A percentile compares a stretch with the other conserved stretches of the same genome.
Evolutionary conservation across 2,888 invertebrate species (phyloP).

Genomic region (Ommatoiulus sabulosus): DNA sequence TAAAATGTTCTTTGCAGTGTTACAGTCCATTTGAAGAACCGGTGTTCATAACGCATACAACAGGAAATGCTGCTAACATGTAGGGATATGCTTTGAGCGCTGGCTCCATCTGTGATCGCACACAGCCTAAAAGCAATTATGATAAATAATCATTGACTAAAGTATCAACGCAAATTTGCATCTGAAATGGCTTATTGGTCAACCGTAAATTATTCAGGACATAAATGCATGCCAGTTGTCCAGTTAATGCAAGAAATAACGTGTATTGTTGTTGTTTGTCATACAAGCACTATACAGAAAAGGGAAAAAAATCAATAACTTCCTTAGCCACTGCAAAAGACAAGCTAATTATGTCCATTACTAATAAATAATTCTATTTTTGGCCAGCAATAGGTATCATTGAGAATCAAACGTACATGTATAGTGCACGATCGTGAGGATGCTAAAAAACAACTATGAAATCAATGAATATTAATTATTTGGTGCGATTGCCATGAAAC

Average conservation of each 20-base stretch:
- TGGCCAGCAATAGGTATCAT: too few relatives aligned
- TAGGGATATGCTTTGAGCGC: neutral
- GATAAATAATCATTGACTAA: neutral
- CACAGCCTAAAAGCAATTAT: neutral
- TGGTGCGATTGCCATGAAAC: neutral
- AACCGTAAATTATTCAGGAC: neutral
- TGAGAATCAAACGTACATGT: too few relatives aligned
- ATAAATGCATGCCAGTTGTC: neutral
- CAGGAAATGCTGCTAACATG: neutral
- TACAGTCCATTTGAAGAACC: too few relatives aligned
- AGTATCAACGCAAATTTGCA: neutral
- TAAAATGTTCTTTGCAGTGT: too few relatives aligned
- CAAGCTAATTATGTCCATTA: neutral
- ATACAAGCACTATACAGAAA: neutral
- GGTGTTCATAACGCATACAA: too few relatives aligned
- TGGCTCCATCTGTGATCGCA: neutral
- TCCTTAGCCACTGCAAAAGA: neutral
- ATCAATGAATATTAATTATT: neutral
- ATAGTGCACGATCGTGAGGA: neutral
- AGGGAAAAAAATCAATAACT: neutral
- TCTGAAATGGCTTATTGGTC: neutral
- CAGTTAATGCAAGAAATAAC: neutral
- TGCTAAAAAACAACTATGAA: neutral
- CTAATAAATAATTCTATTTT: neutral
- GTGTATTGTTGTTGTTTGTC: neutral